Evolutionary conservation across 2,888 invertebrate species (phyloP).

Genomic region (Dolichomitus sp.): DNA sequence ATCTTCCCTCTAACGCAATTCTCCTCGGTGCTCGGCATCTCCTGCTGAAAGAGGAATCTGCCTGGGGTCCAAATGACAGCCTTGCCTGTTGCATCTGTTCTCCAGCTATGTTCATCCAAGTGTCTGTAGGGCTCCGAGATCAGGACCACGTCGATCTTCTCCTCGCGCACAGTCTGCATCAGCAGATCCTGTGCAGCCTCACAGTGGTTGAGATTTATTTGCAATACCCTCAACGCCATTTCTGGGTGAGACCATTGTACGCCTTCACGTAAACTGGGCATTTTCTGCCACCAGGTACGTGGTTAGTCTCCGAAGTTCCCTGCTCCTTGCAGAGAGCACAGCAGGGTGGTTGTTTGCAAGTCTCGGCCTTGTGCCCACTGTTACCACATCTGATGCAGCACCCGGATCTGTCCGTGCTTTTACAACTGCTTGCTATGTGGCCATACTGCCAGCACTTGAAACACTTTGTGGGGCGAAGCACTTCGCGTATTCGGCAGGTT

Average conservation of each 20-base stretch:
- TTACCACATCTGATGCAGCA: slow-evolving; percentile 60
- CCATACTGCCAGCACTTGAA: slow-evolving; percentile 50
- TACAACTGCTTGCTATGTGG: slow-evolving; percentile 28
- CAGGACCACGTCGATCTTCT: slow-evolving; percentile 54
- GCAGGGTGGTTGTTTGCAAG: no score
- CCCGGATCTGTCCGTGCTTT: slow-evolving; percentile 16
- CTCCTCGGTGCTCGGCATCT: neutral
- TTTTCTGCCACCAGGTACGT: no score
- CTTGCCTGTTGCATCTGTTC: slow-evolving; percentile 34
- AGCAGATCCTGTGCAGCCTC: neutral
- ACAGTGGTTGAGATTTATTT: neutral
- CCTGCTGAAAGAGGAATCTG: slow-evolving; percentile 37
- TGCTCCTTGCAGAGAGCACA: no score
- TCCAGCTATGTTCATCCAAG: slow-evolving; percentile 46
- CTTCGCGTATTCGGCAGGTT: neutral
- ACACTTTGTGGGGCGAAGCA: slow-evolving; percentile 19
- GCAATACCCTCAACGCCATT: neutral
- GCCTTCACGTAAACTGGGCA: no score
- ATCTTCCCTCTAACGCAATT: slow-evolving; percentile 59
- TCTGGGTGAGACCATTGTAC: neutral
- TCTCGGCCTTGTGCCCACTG: slow-evolving; percentile 55
- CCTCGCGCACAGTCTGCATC: slow-evolving; percentile 22
- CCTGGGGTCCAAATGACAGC: slow-evolving; percentile 63
- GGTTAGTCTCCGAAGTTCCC: no score
- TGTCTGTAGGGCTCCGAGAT: slow-evolving; percentile 68